A percentile compares a stretch with the other conserved stretches of the same genome.
Conservation (phyloP, 2,888 invertebrate genomes). For the Tipula vernalis region DNA sequence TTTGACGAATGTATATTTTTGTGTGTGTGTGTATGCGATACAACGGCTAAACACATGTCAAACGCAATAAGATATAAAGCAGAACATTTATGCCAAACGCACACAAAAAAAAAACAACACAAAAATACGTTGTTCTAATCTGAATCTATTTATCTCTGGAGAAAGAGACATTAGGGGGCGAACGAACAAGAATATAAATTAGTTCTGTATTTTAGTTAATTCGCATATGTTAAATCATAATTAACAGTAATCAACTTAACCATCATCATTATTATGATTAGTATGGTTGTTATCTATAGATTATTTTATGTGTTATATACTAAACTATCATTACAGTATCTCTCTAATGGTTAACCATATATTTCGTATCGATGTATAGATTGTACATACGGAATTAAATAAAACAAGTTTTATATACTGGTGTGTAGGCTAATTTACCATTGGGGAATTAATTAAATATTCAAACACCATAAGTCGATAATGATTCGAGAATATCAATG, state of each 20-base stretch:
- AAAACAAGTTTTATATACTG: neutral
- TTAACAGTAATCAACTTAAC: neutral
- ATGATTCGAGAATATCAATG: too few relatives aligned
- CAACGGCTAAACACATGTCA: neutral
- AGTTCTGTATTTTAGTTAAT: neutral
- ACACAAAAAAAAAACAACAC: neutral
- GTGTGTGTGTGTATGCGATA: neutral
- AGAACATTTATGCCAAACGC: neutral
- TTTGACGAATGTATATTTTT: neutral
- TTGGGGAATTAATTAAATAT: neutral
- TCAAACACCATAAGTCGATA: neutral
- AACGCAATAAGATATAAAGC: neutral
- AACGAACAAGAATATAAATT: neutral
- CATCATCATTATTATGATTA: neutral
- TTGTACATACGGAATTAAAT: neutral
- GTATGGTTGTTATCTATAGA: neutral
- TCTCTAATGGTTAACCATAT: neutral
- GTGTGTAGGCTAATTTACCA: neutral
- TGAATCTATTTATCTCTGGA: neutral
- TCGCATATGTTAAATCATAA: neutral
- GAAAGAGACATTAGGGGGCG: neutral
- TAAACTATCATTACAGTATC: neutral
- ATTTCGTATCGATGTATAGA: neutral
- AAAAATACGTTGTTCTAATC: neutral
- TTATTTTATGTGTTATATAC: neutral